Percentiles rank a stretch among this genome's conserved stretches.
Evolutionary conservation across 2,113 vertebrate species (phyloP).

Genomic region (Machaerirhynchus nigripectus): DNA sequence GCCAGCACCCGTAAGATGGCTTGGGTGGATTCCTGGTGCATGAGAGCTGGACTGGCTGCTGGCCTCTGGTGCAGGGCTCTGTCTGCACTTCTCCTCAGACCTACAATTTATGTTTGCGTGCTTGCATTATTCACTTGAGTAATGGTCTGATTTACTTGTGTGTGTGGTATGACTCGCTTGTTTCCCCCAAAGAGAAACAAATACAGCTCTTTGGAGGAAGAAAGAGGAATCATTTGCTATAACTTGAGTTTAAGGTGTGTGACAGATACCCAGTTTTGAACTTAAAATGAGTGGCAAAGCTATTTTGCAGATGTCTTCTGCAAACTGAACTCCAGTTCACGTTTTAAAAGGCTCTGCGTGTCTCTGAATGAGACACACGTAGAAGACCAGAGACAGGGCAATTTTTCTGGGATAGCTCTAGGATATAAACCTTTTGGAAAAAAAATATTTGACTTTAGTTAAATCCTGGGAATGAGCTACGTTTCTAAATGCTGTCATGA

Average conservation of each 20-base stretch:
- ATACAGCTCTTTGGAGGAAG: background rate
- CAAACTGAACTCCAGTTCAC: background rate
- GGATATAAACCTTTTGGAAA: background rate
- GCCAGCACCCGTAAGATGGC: background rate
- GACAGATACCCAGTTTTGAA: background rate
- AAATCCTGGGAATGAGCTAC: background rate
- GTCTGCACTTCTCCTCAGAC: background rate
- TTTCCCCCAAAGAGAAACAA: background rate
- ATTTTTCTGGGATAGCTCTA: background rate
- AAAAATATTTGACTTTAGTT: background rate
- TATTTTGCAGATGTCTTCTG: slow-evolving; percentile 7
- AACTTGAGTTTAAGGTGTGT: background rate
- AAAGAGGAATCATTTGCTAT: background rate
- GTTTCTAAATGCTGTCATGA: background rate
- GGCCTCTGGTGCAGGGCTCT: background rate
- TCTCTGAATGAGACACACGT: background rate
- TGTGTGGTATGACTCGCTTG: background rate
- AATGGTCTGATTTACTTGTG: background rate
- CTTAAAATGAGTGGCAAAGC: background rate
- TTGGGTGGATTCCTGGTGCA: background rate
- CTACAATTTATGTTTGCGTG: background rate
- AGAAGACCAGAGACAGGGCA: background rate
- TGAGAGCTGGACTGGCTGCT: background rate
- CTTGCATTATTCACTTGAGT: background rate
- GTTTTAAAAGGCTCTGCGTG: background rate